phyloP scores from a whole-genome alignment of 92 coral and sea anemone species.

The Phymanthus crucifer region DNA sequence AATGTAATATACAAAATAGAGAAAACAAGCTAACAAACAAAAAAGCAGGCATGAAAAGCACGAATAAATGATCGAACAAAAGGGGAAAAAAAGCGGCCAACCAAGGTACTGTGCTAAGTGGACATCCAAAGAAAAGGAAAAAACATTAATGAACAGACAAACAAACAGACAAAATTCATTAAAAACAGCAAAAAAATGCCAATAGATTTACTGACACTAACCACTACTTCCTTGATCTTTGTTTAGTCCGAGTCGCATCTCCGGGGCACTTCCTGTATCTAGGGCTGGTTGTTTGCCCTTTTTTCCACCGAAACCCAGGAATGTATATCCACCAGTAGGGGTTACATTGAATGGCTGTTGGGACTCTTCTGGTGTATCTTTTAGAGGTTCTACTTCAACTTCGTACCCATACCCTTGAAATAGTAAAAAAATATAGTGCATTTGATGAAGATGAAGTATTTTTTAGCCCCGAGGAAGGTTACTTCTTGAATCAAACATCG shows the following conservation, averaged over 20 bases:
- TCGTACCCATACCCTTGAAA: conserved; percentile 15
- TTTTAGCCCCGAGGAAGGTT: too few species aligned
- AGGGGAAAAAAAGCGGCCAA: too few species aligned
- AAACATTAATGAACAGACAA: background rate
- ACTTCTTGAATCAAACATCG: too few species aligned
- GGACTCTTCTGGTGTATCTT: background rate
- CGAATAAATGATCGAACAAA: too few species aligned
- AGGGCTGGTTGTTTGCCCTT: background rate
- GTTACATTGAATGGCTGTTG: background rate
- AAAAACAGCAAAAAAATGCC: too few species aligned
- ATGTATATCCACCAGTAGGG: conserved; percentile 5
- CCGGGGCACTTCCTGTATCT: background rate
- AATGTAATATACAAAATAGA: background rate
- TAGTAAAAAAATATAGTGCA: background rate
- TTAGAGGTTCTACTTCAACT: conserved; percentile 21
- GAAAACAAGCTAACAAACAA: background rate
- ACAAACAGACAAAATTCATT: background rate
- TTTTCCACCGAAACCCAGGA: background rate
- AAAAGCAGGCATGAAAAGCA: background rate
- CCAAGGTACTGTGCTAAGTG: too few species aligned
- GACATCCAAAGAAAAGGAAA: background rate
- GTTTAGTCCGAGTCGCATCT: background rate
- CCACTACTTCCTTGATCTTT: background rate
- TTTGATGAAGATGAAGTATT: too few species aligned
- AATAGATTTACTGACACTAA: background rate